A percentile compares a stretch with the other conserved stretches of the same genome.
These are phyloP conservation scores for Gallinago solitaria DNA, from an alignment of 2,797 vertebrate species.

Conservation along the genomic window DNA sequence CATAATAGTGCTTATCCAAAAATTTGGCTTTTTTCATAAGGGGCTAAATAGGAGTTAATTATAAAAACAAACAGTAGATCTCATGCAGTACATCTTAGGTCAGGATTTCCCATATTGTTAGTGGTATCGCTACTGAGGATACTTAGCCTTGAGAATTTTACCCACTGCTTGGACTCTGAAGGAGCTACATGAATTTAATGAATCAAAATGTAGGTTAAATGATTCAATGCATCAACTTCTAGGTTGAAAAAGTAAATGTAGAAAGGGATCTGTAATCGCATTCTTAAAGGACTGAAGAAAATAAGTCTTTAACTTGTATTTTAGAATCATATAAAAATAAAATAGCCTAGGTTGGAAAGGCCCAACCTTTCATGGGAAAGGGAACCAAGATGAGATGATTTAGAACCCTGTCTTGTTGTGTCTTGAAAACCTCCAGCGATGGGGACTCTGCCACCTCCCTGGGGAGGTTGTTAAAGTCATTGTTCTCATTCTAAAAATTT, in stretches of 20 bases:
- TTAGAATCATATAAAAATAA: not conserved
- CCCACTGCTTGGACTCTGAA: not conserved
- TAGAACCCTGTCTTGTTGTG: not conserved
- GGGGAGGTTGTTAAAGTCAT: not conserved
- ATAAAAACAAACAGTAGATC: not conserved
- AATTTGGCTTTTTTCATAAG: not conserved
- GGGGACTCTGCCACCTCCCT: not conserved
- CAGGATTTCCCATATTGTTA: not conserved
- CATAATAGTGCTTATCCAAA: not conserved
- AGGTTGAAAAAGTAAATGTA: not conserved
- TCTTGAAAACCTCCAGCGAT: not conserved
- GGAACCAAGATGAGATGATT: not conserved
- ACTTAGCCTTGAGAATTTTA: not conserved
- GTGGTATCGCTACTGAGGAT: not conserved
- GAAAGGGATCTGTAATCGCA: not conserved
- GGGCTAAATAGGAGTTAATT: not conserved
- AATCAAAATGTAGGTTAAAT: not conserved
- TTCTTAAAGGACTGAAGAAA: not conserved
- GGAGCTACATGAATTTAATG: not conserved
- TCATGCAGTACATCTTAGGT: not conserved
- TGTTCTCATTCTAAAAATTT: not conserved
- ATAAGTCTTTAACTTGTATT: not conserved
- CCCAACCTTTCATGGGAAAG: not conserved
- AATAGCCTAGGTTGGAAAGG: not conserved
- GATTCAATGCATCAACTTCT: not conserved